Conservation (phyloP, 2,797 vertebrate genomes). For the Galagoides demidoff region DNA sequence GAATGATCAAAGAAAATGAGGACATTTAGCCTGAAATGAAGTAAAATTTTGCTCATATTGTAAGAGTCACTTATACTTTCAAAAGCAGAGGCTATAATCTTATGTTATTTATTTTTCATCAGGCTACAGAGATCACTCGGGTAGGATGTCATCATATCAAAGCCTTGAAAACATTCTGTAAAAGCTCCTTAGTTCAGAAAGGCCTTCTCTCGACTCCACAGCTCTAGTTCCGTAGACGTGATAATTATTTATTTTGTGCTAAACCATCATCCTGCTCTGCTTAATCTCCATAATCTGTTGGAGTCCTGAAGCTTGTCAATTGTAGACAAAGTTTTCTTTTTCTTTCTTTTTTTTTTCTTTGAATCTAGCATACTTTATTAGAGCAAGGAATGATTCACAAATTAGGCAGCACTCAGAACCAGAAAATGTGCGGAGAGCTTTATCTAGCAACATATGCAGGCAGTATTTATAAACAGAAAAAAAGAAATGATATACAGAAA, state of each 20-base stretch:
- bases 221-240: not conserved
- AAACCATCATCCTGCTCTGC: not conserved
- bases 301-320: not conserved
- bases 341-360: too few species aligned
- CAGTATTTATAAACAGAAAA: too few species aligned
- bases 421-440: too few species aligned
- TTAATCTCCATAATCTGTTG: not conserved
- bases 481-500: too few species aligned
- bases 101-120: not conserved
- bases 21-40: not conserved
- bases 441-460: too few species aligned
- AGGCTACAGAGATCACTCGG: not conserved
- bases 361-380: too few species aligned
- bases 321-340: not conserved
- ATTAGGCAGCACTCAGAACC: too few species aligned
- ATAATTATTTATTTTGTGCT: not conserved
- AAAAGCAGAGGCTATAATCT: not conserved
- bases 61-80: not conserved
- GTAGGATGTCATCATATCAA: not conserved
- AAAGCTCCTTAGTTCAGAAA: not conserved
- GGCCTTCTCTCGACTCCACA: not conserved
- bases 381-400: too few species aligned
- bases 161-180: not conserved
- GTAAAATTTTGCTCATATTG: not conserved
- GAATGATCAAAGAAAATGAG: not conserved